Base-by-base conservation (phyloP, 1,140 invertebrate species). In the Chlorops oryzae region DNA sequence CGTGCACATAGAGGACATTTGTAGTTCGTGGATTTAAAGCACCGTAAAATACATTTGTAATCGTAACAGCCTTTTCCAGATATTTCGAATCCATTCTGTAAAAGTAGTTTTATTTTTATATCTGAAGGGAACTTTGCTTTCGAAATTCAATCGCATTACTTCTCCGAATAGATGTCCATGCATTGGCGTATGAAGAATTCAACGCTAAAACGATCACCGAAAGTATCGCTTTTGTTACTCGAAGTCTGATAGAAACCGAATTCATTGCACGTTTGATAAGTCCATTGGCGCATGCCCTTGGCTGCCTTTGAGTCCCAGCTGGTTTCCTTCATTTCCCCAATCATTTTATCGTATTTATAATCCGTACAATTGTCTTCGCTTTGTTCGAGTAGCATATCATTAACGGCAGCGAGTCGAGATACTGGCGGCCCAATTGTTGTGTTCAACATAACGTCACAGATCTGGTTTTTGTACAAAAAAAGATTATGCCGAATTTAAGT, bases 161-260 rank as follows among this genome's bases (percentile, higher is more conserved):
- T 67, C 0, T 77, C 61, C 3, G 86, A 88, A 74, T 81, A 96
- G 39, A 96, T 81, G 74, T 95, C 92, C 27, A 71, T 66, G 64
- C 93, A 96, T 65, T 92, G 87, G 49, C 88, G 74, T 24, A 85
- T 76, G 56, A 85, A 94, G 69, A 90, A 95, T 20, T 87, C 80
- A 1, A 89, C 62, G 1, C 86, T 80, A 54, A 95, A 91, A 12
- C 78, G 73, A 60, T 85, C 74, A 1, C 90, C 86, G 66, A 96
- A 96, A 12, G 88, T 79, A 58, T 85, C 81, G 1, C 80, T 73
- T 22, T 78, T 74, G 3, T 79, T 80, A 12, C 84, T 82, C 0
- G 92, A 92, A 0, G 90, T 90, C 77, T 96, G 92, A 73, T 86
- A 96, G 64, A 92, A 96, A 20, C 92, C 93, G 73, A 96, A 97